Percentiles rank a stretch among this genome's conserved stretches.
These are phyloP conservation scores for Oeneis ivallda DNA, from an alignment of 2,888 invertebrate genomes.

Conservation along the genomic window DNA sequence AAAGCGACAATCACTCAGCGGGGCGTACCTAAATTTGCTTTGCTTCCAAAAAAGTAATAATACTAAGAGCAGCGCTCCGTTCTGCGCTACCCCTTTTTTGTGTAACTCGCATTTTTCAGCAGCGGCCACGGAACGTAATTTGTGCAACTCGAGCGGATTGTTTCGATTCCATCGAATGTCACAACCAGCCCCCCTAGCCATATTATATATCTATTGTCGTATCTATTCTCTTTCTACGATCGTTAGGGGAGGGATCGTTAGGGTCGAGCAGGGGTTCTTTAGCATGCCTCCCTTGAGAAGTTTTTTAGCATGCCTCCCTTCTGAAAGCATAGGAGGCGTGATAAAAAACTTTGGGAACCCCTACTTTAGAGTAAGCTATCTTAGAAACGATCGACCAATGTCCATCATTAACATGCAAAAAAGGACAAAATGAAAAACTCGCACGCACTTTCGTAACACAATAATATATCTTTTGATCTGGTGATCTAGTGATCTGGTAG, in stretches of 20 bases:
- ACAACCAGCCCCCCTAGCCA: too few relatives aligned
- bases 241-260: too few relatives aligned
- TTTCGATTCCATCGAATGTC: conserved; percentile 36
- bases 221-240: too few relatives aligned
- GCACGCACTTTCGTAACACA: background rate
- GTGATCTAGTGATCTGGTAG: background rate
- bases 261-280: too few relatives aligned
- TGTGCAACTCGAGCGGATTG: conserved; percentile 54
- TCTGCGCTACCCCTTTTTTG: conserved; percentile 55
- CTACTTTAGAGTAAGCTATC: too few relatives aligned
- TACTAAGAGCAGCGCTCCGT: conserved; percentile 50
- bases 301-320: too few relatives aligned
- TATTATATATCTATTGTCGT: too few relatives aligned
- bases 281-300: too few relatives aligned
- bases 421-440: background rate
- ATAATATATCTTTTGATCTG: background rate
- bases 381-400: too few relatives aligned
- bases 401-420: too few relatives aligned
- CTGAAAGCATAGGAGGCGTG: too few relatives aligned
- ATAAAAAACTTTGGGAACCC: too few relatives aligned
- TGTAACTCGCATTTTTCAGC: conserved; percentile 64
- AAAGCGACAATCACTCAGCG: conserved; percentile 54
- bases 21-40: conserved; percentile 49
- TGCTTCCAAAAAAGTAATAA: conserved; percentile 57
- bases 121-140: conserved; percentile 64